Base-by-base conservation (phyloP, 2,888 invertebrate genomes). In the Drosophila meridiana region DNA sequence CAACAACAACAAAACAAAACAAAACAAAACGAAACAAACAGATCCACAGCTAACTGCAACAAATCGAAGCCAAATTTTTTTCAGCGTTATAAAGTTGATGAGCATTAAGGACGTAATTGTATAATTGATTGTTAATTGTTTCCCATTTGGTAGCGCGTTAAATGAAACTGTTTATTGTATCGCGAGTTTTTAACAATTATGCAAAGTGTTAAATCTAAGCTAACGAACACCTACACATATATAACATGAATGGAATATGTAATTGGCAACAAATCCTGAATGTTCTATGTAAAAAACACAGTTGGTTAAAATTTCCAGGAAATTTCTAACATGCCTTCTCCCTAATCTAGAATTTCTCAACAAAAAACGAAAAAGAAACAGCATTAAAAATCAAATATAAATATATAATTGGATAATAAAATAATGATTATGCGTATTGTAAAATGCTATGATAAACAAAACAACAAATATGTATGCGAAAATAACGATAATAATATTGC, bases 81-180 rank as follows among this genome's bases (percentile, higher is more conserved):
- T 64, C 75, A 83, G 65, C 67, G 67, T 58, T 83, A 74, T 28
- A 48, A 60, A 52, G 47, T 73, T 73, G 65, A 71, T 69, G 66
- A 76, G 56, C 62, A 73, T 53, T 48, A 66, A 62, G 73, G 67
- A 76, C 59, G 61, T 78, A 75, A 72, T 70, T 75, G 71, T 80
- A 69, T 72, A 72, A 74, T 79, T 87, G 77, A 84, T 84, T 85
- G 87, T 85, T 84, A 83, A 80, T 80, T 78, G 78, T 82, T 86
- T 78, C 56, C 53, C 68, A 71, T 80, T 71, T 80, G 72, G 67
- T 78, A 76, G 78, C 64, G 61, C 66, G 70, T 76, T 76, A 61
- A 71, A 61, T 34, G 42, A 64, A 50, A 52, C 20, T 74, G 74
- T 77, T 78, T 67, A 73, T 67, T 73, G 69, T 77, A 50, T 65